phyloP scores from a whole-genome alignment of 2,113 vertebrate genomes.

The Tenrec ecaudatus region DNA sequence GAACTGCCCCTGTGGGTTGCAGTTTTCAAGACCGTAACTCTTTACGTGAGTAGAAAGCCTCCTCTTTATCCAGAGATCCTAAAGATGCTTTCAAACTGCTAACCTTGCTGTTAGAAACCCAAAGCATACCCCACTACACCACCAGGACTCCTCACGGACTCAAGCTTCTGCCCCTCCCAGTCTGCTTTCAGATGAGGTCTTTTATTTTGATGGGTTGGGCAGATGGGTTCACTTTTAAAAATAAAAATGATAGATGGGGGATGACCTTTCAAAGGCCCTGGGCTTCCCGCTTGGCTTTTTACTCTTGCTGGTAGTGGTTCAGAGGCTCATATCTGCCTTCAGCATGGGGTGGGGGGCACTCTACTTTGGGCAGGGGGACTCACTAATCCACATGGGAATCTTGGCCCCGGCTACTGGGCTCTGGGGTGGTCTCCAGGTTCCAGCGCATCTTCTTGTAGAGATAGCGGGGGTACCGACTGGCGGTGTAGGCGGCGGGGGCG shows the following conservation, averaged over 20 bases:
- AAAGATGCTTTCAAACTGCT: too few relatives aligned
- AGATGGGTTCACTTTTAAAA: background rate
- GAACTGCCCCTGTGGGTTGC: too few relatives aligned
- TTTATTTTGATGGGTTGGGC: conserved; percentile 50
- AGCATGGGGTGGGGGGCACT: background rate
- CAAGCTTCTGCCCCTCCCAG: background rate
- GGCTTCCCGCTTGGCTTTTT: background rate
- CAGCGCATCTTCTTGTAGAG: conserved; percentile 93
- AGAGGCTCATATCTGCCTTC: background rate
- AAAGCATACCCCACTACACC: too few relatives aligned
- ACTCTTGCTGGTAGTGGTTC: background rate
- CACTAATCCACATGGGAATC: conserved; percentile 87
- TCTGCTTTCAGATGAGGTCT: conserved; percentile 10
- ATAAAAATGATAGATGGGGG: background rate
- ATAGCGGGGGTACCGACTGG: conserved; percentile 74
- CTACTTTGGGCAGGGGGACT: conserved; percentile 77
- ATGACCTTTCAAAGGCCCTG: background rate
- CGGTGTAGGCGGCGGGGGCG: conserved; percentile 85
- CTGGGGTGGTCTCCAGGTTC: conserved; percentile 87
- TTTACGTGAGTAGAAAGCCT: too few relatives aligned
- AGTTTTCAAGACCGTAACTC: too few relatives aligned
- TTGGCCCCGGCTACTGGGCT: conserved; percentile 28
- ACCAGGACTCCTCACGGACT: too few relatives aligned
- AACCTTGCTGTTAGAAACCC: too few relatives aligned
- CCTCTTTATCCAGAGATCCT: too few relatives aligned